These are phyloP conservation scores for Eumaeus atala DNA, from an alignment of 1,140 invertebrate species.

Conservation along the genomic window DNA sequence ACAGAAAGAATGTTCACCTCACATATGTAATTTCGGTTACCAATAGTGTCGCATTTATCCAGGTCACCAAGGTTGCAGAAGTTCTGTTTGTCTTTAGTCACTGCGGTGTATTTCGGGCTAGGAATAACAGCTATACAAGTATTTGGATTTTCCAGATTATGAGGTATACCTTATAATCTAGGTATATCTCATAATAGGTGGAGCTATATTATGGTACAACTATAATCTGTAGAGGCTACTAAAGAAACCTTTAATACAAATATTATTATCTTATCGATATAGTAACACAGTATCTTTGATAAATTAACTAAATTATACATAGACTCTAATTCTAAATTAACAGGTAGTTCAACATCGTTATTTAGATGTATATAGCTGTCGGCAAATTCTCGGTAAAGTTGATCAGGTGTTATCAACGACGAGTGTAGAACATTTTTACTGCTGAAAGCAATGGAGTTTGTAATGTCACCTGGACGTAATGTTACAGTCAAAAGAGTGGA, in stretches of 20 bases:
- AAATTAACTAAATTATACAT: constrained; percentile 31
- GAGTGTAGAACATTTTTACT: constrained; percentile 32
- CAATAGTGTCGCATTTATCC: constrained; percentile 19
- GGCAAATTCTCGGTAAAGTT: constrained; percentile 30
- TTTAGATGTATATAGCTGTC: constrained; percentile 31
- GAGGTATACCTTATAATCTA: too few relatives aligned
- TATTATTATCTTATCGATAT: constrained; percentile 27
- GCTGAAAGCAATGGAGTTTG: constrained; percentile 28
- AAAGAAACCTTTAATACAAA: constrained; percentile 33
- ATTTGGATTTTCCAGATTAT: constrained; percentile 21
- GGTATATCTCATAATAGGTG: too few relatives aligned
- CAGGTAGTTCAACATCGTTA: constrained; percentile 25
- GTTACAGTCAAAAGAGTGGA: constrained; percentile 27
- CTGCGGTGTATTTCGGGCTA: constrained; percentile 27
- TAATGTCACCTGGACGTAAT: constrained; percentile 33
- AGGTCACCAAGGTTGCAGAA: constrained; percentile 23
- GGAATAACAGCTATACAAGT: constrained; percentile 27
- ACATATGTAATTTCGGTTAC: constrained; percentile 20
- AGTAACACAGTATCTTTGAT: constrained; percentile 28
- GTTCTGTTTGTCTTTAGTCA: constrained; percentile 32
- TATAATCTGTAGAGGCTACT: constrained; percentile 25
- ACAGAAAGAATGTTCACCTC: constrained; percentile 17
- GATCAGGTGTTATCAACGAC: constrained; percentile 24
- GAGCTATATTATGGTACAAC: constrained; percentile 28
- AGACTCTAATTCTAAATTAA: constrained; percentile 25